Evolutionary conservation across 2,888 invertebrate genomes (phyloP), one percentile per base, ranked within the genome.

Genomic region (Allacma fusca): DNA sequence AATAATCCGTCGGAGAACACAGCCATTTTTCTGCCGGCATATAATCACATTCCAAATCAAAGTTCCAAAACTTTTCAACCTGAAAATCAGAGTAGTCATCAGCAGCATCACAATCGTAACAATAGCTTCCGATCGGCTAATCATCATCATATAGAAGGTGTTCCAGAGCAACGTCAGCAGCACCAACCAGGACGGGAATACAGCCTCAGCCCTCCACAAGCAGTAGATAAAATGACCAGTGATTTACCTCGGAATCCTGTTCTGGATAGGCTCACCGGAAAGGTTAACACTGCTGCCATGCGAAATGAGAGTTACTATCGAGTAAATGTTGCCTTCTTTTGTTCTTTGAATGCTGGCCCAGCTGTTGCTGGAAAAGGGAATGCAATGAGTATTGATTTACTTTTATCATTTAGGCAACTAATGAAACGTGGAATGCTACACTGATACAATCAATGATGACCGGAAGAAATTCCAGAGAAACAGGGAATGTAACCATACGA

Each of bases 221-320:
- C 67, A 16, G 44, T 73, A 29, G 65, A 43, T 24, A 72, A 78
- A 68, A 73, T 62, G 34, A 65, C 79, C 9, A 74, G 82, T 2
- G 83, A 83, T 43, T 78, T 83, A 43, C 80, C 83, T 5, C 80
- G 85, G n/a, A 96, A 96, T 87, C 95, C 96, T 80, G 95, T 96
- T 79, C 91, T 96, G 85, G 96, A 96, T 86, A 89, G 95, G 85
- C 88, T 96, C 85, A 95, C 94, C 71, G 92, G 92, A 80, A 90
- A 91, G 84, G 87, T 87, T 76, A 85, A 83, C 12, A 88, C 87
- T 77, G 82, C 82, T 57, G 91, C 91, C 19, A 86, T 96, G 78
- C 89, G 96, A 78, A 97, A 96, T 85, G 96, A 97, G 86, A 97
- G 96, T 85, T 97, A 97, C 86, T 96, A 94, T 85, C 91, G 94